These are phyloP conservation scores for Julus scanicus DNA, from an alignment of 2,888 invertebrate genomes.

Conservation along the genomic window DNA sequence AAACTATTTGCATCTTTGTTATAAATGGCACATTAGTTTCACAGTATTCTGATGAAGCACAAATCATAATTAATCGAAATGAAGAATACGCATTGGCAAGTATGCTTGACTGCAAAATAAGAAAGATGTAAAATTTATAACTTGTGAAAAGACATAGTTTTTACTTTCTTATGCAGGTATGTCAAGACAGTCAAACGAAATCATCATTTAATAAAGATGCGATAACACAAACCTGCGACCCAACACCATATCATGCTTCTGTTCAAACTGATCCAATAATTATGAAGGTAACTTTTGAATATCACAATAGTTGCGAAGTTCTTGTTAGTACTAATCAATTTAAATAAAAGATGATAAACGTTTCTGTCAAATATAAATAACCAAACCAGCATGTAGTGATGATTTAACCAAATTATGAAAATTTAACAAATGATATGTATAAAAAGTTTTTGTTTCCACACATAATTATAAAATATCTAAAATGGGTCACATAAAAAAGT, in stretches of 20 bases:
- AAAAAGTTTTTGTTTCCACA: too few relatives aligned
- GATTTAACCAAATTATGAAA: too few relatives aligned
- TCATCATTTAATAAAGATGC: background rate
- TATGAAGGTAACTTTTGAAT: background rate
- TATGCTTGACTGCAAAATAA: too few relatives aligned
- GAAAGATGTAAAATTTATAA: background rate
- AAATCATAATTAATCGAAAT: constrained; percentile 48
- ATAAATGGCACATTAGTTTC: constrained; percentile 53
- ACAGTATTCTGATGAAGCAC: constrained; percentile 56
- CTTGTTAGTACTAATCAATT: too few relatives aligned
- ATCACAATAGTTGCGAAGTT: too few relatives aligned
- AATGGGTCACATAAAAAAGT: too few relatives aligned
- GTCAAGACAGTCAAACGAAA: constrained; percentile 24
- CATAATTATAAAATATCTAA: too few relatives aligned
- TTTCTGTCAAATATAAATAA: too few relatives aligned
- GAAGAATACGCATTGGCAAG: constrained; percentile 52
- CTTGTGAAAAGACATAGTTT: background rate
- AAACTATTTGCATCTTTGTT: constrained; percentile 58
- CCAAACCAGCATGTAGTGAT: too few relatives aligned
- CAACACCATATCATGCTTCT: background rate
- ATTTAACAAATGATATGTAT: too few relatives aligned
- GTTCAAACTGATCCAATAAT: constrained; percentile 50
- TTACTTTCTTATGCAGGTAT: constrained; percentile 29
- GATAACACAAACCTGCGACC: constrained; percentile 7
- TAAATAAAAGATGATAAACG: too few relatives aligned